A percentile compares a stretch with the other conserved stretches of the same genome.
Conservation (phyloP, 2,113 vertebrate genomes). For the Barbus barbus region DNA sequence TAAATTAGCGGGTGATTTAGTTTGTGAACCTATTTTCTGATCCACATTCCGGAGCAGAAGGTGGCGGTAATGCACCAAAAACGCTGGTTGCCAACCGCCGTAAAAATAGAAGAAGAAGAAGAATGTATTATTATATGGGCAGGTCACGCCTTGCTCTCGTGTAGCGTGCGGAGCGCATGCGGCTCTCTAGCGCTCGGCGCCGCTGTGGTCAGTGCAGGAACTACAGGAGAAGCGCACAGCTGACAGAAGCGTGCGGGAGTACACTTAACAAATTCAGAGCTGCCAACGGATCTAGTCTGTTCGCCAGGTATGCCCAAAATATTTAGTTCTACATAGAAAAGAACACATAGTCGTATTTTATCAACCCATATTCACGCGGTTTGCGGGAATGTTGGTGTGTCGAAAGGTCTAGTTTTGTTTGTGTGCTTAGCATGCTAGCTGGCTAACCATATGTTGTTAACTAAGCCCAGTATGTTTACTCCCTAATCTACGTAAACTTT, state of each 20-base stretch:
- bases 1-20: too few species aligned
- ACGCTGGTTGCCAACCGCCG: too few species aligned
- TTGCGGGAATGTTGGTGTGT: not conserved
- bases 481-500: not conserved
- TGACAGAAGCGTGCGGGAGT: conserved; percentile 5
- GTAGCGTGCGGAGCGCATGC: too few species aligned
- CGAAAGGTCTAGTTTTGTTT: not conserved
- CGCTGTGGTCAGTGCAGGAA: not conserved
- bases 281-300: not conserved
- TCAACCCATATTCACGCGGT: fast-evolving
- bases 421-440: conserved; percentile 16
- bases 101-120: too few species aligned
- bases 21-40: too few species aligned
- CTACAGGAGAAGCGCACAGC: not conserved
- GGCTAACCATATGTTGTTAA: conserved; percentile 30
- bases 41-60: too few species aligned
- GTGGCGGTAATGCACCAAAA: too few species aligned
- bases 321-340: not conserved
- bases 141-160: too few species aligned
- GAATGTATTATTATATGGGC: too few species aligned
- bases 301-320: not conserved
- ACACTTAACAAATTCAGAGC: not conserved
- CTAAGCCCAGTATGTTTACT: not conserved
- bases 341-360: not conserved
- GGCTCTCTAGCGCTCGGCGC: conserved; percentile 1